phyloP scores from a whole-genome alignment of 2,113 vertebrate genomes.

The Ictalurus furcatus region DNA sequence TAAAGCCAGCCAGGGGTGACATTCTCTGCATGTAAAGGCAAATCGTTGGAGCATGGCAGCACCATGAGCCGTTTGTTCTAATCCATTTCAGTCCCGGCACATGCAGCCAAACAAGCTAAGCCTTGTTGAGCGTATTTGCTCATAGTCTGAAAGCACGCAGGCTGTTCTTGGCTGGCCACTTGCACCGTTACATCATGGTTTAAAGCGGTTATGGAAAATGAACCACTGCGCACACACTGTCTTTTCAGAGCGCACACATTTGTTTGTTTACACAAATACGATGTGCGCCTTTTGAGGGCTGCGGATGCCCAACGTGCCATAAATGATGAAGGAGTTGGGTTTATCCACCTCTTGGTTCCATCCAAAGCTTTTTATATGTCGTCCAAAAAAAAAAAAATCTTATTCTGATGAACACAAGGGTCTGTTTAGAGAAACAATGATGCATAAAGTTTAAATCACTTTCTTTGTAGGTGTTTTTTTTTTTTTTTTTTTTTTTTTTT shows the following conservation, averaged over 20 bases:
- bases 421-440: neutral
- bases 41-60: slow-evolving; percentile 56
- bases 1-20: slow-evolving; percentile 16
- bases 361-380: neutral
- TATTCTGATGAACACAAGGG: neutral
- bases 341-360: slow-evolving; percentile 4
- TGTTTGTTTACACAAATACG: slow-evolving; percentile 41
- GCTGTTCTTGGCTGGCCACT: slow-evolving; percentile 64
- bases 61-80: slow-evolving; percentile 64
- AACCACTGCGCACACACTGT: slow-evolving; percentile 57
- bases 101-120: slow-evolving; percentile 69
- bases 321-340: slow-evolving; percentile 5
- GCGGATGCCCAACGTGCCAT: slow-evolving; percentile 24
- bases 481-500: too few relatives aligned
- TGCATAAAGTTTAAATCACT: neutral
- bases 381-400: neutral
- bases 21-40: slow-evolving; percentile 32
- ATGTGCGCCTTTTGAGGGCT: neutral
- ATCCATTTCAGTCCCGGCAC: slow-evolving; percentile 67
- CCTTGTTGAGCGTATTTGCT: slow-evolving; percentile 74
- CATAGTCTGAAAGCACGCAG: slow-evolving; percentile 62
- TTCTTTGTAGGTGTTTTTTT: too few relatives aligned
- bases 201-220: slow-evolving; percentile 70
- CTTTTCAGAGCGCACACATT: slow-evolving; percentile 54
- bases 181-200: slow-evolving; percentile 70